These are phyloP conservation scores for Sisyra nigra DNA, from an alignment of 2,888 invertebrate species.

Conservation along the genomic window DNA sequence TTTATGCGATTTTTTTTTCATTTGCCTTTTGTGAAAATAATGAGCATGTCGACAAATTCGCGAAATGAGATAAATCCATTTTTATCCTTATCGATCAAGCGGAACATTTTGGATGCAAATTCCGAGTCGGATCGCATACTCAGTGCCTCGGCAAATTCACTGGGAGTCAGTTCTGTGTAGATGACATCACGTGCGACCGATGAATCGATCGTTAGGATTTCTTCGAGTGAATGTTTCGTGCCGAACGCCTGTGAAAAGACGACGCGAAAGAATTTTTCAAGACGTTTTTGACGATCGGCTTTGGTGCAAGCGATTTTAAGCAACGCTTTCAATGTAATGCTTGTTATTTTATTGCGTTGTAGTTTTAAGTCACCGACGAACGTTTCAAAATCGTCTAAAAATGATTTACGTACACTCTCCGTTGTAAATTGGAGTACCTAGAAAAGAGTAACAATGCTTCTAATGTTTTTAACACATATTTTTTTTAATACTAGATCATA, in stretches of 20 bases:
- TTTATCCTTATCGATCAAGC: conserved; percentile 36
- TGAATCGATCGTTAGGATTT: conserved; percentile 25
- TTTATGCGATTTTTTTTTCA: neutral
- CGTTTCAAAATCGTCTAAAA: conserved; percentile 23
- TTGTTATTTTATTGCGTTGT: conserved; percentile 17
- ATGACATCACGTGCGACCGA: conserved; percentile 29
- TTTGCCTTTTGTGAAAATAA: conserved; percentile 35
- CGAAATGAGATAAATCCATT: conserved; percentile 44
- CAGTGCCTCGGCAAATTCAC: conserved; percentile 42
- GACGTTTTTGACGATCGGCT: conserved; percentile 27
- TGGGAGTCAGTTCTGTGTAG: conserved; percentile 32
- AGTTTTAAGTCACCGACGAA: conserved; percentile 20
- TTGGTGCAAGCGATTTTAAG: conserved; percentile 28
- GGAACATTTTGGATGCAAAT: conserved; percentile 38
- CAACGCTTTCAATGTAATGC: conserved; percentile 18
- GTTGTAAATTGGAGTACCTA: conserved; percentile 31
- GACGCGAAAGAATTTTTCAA: conserved; percentile 36
- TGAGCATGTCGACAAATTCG: conserved; percentile 41
- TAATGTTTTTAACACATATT: neutral
- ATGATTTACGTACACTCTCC: conserved; percentile 23
- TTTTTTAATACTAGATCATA: conserved; percentile 31
- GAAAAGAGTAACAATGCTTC: conserved; percentile 8
- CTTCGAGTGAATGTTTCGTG: conserved; percentile 26
- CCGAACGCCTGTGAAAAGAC: conserved; percentile 34
- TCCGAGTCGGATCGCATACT: conserved; percentile 35